Base-by-base conservation (phyloP, 2,113 vertebrate genomes). In the Etia nguti region DNA sequence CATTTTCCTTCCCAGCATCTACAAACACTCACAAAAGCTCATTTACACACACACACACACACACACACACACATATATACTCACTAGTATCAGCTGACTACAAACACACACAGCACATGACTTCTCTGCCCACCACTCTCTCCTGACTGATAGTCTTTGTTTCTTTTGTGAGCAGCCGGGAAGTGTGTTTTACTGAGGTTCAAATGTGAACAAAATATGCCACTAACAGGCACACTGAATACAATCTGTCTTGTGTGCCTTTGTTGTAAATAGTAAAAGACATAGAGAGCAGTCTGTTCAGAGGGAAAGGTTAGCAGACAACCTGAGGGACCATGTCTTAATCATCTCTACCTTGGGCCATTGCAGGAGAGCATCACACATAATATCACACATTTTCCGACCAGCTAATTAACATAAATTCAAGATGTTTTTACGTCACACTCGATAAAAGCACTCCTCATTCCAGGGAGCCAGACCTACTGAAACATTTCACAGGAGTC, bases 61-160 rank as follows among this genome's bases (percentile, higher is more conserved):
- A 36, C 82, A 77, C 85, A 73, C 48, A 65, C 54, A 65, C 55
- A 80, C 54, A 43, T 54, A 46, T 11, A 48, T 2, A 80, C 41
- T n/a, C 9, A 13, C 56, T 43, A 7, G 12, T 3, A 29, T 85
- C 87, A 88, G 83, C 87, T 88, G 83, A 88, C 65, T 48, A 11
- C 31, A 77, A 46, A 88, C 50, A 31, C 52, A 46, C 70, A 29
- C 80, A 62, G 31, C 93, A 88, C 92, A 94, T 93, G 92, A 90
- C 79, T 60, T 46, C 62, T 60, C 50, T 43, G 55, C 65, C 52
- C 56, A 84, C 57, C 54, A 22, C 82, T 84, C 36, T 77, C 62
- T 89, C 55, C 90, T 86, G 84, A 86, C 85, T 81, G 59, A 56
- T 85, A 88, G 89, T 80, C 83, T 88, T 84, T 91, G 86, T 46